phyloP scores from a whole-genome alignment of 2,113 vertebrate genomes.

The Lepisosteus osseus region DNA sequence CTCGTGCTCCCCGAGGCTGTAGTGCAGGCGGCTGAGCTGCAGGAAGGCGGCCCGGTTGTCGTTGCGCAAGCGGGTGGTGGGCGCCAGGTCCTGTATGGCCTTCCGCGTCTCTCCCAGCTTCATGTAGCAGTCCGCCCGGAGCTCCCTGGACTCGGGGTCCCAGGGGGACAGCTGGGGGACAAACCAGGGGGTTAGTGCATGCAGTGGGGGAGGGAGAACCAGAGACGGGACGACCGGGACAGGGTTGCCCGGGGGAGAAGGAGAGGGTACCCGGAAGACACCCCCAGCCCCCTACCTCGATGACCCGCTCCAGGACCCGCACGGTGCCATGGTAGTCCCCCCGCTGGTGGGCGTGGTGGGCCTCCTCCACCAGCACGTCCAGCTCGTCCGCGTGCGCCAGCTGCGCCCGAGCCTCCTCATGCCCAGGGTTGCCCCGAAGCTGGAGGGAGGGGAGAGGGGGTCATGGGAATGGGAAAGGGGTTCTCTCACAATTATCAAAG shows the following conservation, averaged over 20 bases:
- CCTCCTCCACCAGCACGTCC: conserved; percentile 63
- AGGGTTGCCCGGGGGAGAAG: too few species aligned
- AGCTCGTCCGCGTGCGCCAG: conserved; percentile 58
- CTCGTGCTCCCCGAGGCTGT: conserved; percentile 70
- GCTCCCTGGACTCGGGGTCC: conserved; percentile 71
- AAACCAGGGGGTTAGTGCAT: too few species aligned
- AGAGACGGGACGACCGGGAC: too few species aligned
- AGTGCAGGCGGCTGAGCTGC: conserved; percentile 72
- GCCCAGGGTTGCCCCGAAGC: conserved; percentile 60
- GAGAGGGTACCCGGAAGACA: neutral
- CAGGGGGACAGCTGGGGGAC: conserved; percentile 68
- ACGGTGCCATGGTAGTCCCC: conserved; percentile 61
- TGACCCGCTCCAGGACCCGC: conserved; percentile 58
- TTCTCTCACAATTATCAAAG: too few species aligned
- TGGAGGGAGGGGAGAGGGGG: conserved; percentile 26
- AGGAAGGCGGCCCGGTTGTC: conserved; percentile 77
- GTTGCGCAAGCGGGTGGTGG: conserved; percentile 66
- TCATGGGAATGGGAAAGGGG: neutral
- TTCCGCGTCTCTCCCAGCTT: conserved; percentile 68
- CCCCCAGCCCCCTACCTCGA: conserved; percentile 55
- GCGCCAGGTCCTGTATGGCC: conserved; percentile 73
- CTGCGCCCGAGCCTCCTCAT: conserved; percentile 66
- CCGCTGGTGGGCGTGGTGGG: conserved; percentile 51
- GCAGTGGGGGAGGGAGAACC: neutral
- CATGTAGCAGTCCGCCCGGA: conserved; percentile 71